Evolutionary conservation across 1,140 invertebrate genomes (phyloP).

Genomic region (Melipona quadrifasciata): DNA sequence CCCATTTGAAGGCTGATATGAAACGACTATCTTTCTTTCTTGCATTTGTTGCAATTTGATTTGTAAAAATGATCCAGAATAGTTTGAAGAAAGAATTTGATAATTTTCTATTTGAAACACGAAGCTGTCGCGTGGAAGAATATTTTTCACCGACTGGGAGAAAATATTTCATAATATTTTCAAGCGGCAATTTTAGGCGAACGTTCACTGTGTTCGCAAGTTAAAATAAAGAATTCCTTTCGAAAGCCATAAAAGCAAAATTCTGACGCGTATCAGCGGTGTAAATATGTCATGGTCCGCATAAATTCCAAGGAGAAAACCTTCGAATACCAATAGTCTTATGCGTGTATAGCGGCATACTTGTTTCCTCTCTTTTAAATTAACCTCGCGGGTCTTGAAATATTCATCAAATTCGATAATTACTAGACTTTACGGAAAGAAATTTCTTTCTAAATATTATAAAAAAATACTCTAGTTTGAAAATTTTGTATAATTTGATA

Average conservation of each 20-base stretch:
- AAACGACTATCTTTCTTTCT: too few relatives aligned
- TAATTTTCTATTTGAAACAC: neutral
- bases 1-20: too few relatives aligned
- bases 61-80: too few relatives aligned
- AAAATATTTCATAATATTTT: constrained; percentile 15
- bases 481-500: too few relatives aligned
- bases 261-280: neutral
- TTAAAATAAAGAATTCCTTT: constrained; percentile 31
- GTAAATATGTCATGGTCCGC: neutral
- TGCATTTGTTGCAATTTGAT: too few relatives aligned
- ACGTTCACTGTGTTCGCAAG: neutral
- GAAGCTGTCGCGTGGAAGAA: neutral
- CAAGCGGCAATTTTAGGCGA: neutral
- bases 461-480: too few relatives aligned
- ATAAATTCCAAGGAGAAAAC: neutral
- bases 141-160: neutral
- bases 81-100: neutral
- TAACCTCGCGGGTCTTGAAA: neutral
- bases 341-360: neutral
- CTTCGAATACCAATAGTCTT: constrained; percentile 2
- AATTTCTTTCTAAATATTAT: too few relatives aligned
- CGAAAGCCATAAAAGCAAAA: neutral
- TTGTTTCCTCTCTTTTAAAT: too few relatives aligned
- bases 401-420: neutral
- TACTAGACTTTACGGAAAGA: too few relatives aligned